Evolutionary conservation across 2,797 vertebrate species (phyloP), one percentile per base, ranked within the genome.

Genomic region (Sebastes hubbsi): DNA sequence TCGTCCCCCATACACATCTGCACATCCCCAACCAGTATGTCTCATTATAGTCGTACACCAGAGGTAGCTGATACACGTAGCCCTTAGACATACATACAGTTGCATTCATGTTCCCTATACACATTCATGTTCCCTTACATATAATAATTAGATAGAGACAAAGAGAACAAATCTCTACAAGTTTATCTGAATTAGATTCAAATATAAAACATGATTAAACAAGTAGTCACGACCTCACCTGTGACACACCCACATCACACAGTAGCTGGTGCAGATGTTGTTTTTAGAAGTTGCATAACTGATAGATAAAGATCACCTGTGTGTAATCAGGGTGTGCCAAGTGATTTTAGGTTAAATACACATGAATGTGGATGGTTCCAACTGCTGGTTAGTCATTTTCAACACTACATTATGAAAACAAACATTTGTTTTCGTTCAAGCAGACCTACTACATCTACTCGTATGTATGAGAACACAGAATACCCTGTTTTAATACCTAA

Each of bases 321-420:
- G 78, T 80, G 7, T 58, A 59, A 75, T 81, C 65, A 72, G 64
- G 81, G 77, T 11, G 78, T 64, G 86, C 25, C 58, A 24, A 42
- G 38, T 11, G 52, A 69, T 18, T 62, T 76, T 8, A 59, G 16
- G 0, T 46, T 66, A 25, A 75, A 78, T 46, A 69, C 52, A 73
- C 79, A 52, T 65, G 13, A 12, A 16, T 4, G 14, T 29, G 20
- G 3, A 38, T 5, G 29, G 2, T 34, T 34, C 6, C 60, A 67
- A 3, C 36, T 59, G 46, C 6, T 25, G 27, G 22, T 49, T 12
- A 27, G 36, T 27, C 29, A 24, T 1, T 13, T 25, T 49, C 6
- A 16, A 46, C 46, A 6, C 12, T 6, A 12, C 9, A 27, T 22
- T 6, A 54, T 4, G 12, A 66, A 52, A 14, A 34, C n/a, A 34